Base-by-base conservation (phyloP, 2,888 invertebrate genomes). In the Frankliniella intonsa region DNA sequence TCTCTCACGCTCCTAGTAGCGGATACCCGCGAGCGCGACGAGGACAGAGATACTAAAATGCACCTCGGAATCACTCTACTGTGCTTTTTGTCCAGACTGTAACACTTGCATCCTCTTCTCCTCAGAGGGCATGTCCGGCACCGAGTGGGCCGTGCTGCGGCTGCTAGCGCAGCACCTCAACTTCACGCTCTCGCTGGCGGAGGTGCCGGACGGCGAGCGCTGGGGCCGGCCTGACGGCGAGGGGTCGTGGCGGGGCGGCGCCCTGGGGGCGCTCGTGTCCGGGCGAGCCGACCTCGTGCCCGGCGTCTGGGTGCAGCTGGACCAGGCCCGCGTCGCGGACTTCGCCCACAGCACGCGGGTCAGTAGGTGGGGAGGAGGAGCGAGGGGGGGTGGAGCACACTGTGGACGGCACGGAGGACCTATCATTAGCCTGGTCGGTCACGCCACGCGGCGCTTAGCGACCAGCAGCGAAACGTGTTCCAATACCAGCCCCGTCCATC, bases 281-380 rank as follows among this genome's bases (percentile, higher is more conserved):
- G 69, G 25, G 22, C 22, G 25, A 7, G 69, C 69, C 22, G 69
- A 76, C 25, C 22, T 76, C 69, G 25, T 12, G 22, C 69, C 25
- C 69, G 12, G 25, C 69, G 69, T 76, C 11, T 76, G 69, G 69
- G 25, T 76, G 25, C 69, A 76, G 69, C 69, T 76, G 22, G 22
- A 76, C 69, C 69, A 76, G 69, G 9, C 69, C 25, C 69, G 69
- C 25, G 69, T 76, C 69, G 69, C 25, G 25, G 69, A 76, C 69
- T 22, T 76, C 25, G 25, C 69, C 69, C 12, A 9, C 22, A 22
- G 22, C 25, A 22, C 25, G 11, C 69, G 69, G 69, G 69, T 76
- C 17, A 55, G 55, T 19, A 19, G 14, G 38, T 38, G 38, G 38
- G 38, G 38, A 38, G 5, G 2, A 38, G 2, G 38, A 5, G 38